These are phyloP conservation scores for Drosophila cardini DNA, from an alignment of 1,140 invertebrate genomes.

Conservation along the genomic window DNA sequence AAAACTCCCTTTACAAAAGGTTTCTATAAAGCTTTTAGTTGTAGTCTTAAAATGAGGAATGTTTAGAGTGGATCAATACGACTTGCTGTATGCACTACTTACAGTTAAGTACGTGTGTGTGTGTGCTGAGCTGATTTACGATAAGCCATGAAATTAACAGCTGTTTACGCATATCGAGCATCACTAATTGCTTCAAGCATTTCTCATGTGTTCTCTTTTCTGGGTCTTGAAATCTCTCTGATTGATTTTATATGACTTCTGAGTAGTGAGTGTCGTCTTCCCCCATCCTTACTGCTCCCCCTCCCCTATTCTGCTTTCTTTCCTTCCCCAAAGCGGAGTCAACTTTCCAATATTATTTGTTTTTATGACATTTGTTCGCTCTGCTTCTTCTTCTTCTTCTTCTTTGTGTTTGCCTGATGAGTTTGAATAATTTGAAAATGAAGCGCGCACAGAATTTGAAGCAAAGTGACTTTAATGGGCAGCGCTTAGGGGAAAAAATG, in stretches of 20 bases:
- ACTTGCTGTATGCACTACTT: slow-evolving; percentile 2
- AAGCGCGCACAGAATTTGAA: slow-evolving; percentile 58
- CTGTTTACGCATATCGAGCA: slow-evolving; percentile 56
- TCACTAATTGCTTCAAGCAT: slow-evolving; percentile 61
- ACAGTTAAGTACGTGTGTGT: neutral
- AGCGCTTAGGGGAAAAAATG: slow-evolving; percentile 7
- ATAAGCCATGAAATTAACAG: slow-evolving; percentile 55
- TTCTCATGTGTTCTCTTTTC: slow-evolving; percentile 17
- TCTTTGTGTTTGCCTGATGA: slow-evolving; percentile 35
- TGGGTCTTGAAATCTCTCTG: slow-evolving; percentile 44
- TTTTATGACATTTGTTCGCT: slow-evolving; percentile 54
- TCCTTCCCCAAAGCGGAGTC: neutral
- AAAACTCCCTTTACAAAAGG: too few species aligned
- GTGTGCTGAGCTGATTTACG: slow-evolving; percentile 49
- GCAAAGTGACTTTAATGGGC: slow-evolving; percentile 29
- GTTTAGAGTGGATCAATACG: neutral
- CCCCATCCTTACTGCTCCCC: neutral
- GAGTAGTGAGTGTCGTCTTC: slow-evolving; percentile 29
- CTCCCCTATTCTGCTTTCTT: neutral
- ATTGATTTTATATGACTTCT: slow-evolving; percentile 63
- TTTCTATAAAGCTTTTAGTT: too few species aligned
- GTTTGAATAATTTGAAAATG: slow-evolving; percentile 64
- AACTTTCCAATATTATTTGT: slow-evolving; percentile 42
- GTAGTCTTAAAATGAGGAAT: too few species aligned
- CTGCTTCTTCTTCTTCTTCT: slow-evolving; percentile 1